Conservation (phyloP, 2,888 invertebrate species). For the Aleiodes leptofemur region DNA sequence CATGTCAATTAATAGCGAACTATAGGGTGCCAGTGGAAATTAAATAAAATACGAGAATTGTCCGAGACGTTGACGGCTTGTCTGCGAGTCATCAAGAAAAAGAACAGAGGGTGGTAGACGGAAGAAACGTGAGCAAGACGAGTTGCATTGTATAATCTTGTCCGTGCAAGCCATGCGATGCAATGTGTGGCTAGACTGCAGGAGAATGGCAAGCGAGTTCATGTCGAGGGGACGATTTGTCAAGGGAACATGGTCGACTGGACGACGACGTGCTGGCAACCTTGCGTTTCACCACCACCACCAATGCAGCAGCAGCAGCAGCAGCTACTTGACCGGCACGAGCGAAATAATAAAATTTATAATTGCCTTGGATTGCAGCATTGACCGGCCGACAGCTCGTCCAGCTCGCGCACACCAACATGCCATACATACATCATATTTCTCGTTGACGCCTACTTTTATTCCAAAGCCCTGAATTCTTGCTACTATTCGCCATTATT, state of each 20-base stretch:
- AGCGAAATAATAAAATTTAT: constrained; percentile 67
- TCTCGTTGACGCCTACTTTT: constrained; percentile 52
- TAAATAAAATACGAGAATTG: constrained; percentile 63
- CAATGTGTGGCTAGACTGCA: constrained; percentile 29
- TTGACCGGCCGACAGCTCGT: constrained; percentile 53
- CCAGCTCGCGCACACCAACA: constrained; percentile 12
- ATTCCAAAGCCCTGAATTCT: constrained; percentile 48
- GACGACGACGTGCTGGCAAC: constrained; percentile 43
- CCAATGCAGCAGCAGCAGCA: no score
- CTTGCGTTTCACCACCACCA: constrained; percentile 48
- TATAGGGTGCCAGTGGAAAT: constrained; percentile 73
- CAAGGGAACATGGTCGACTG: constrained; percentile 41
- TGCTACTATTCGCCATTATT: constrained; percentile 17
- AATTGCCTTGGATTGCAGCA: constrained; percentile 66
- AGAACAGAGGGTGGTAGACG: constrained; percentile 37
- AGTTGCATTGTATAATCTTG: constrained; percentile 68
- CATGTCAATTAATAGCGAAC: constrained; percentile 73
- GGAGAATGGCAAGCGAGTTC: constrained; percentile 2
- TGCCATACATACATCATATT: constrained; percentile 26
- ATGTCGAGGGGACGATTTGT: constrained; percentile 7
- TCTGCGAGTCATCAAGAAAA: constrained; percentile 67
- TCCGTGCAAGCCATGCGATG: constrained; percentile 51
- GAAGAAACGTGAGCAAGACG: constrained; percentile 9
- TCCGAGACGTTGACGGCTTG: constrained; percentile 70
- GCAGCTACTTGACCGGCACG: constrained; percentile 56